Evolutionary conservation across 2,797 vertebrate species (phyloP).

Genomic region (Megaceryle alcyon): DNA sequence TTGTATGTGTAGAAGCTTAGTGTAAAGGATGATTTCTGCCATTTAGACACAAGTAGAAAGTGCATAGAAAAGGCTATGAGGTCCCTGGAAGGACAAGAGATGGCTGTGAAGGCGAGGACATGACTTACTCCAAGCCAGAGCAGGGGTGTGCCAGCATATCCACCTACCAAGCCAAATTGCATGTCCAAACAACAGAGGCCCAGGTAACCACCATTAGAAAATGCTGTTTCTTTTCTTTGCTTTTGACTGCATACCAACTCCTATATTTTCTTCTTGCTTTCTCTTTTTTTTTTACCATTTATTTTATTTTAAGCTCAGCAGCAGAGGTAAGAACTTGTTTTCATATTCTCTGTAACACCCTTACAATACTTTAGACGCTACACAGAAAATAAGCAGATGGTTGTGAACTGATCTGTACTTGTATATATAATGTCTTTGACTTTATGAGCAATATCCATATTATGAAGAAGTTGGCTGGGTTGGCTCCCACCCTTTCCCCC

Average conservation of each 20-base stretch:
- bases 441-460: neutral
- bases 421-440: neutral
- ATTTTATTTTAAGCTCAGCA: neutral
- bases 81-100: neutral
- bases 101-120: neutral
- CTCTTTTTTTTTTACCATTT: too few species aligned
- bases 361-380: neutral
- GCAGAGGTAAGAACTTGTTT: conserved; percentile 34
- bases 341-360: conserved; percentile 12
- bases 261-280: neutral
- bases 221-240: neutral
- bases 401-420: conserved; percentile 21
- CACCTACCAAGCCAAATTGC: neutral
- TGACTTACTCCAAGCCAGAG: neutral
- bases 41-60: neutral
- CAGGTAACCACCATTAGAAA: neutral
- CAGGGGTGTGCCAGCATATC: neutral
- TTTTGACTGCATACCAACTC: neutral
- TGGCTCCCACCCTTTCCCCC: neutral
- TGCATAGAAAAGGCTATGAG: neutral
- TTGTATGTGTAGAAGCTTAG: neutral
- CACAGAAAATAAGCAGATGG: conserved; percentile 38
- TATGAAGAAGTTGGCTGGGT: neutral
- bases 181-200: neutral
- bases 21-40: neutral